These are phyloP conservation scores for Trididemnum nubilum DNA, from an alignment of 23 tunicate species.

Conservation along the genomic window DNA sequence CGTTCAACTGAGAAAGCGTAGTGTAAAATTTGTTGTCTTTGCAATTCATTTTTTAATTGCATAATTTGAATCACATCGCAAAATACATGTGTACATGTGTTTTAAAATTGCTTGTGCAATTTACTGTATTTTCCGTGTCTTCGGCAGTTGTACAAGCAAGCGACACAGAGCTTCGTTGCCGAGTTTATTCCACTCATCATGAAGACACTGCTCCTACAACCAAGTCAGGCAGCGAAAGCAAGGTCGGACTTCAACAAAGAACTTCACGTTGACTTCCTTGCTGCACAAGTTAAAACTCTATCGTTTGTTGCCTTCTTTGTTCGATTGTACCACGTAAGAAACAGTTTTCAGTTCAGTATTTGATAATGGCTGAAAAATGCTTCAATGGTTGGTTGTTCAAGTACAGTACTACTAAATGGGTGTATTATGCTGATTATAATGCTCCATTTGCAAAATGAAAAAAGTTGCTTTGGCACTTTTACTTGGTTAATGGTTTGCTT, in stretches of 20 bases:
- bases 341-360: neutral
- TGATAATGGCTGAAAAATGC: neutral
- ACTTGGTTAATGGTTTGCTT: too few relatives aligned
- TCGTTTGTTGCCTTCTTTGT: slow-evolving; percentile 95
- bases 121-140: too few relatives aligned
- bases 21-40: too few relatives aligned
- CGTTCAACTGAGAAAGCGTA: too few relatives aligned
- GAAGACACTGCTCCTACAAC: slow-evolving; percentile 85
- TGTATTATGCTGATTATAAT: too few relatives aligned
- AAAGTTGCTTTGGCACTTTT: too few relatives aligned
- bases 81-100: too few relatives aligned
- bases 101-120: too few relatives aligned
- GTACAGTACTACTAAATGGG: too few relatives aligned
- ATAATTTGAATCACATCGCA: too few relatives aligned
- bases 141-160: slow-evolving; percentile 91
- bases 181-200: slow-evolving; percentile 91
- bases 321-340: slow-evolving; percentile 72
- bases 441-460: too few relatives aligned
- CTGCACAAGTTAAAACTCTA: slow-evolving; percentile 97
- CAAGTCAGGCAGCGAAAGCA: slow-evolving; percentile 65
- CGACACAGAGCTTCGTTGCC: slow-evolving; percentile 76
- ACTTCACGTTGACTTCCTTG: slow-evolving; percentile 88
- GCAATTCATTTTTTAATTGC: too few relatives aligned
- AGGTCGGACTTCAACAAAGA: slow-evolving; percentile 78
- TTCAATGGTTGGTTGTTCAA: neutral